A percentile compares a stretch with the other conserved stretches of the same genome.
These are phyloP conservation scores for silkworm (Bombyx mori) DNA, from an alignment of 1,140 invertebrate species.

Conservation along the genomic window DNA sequence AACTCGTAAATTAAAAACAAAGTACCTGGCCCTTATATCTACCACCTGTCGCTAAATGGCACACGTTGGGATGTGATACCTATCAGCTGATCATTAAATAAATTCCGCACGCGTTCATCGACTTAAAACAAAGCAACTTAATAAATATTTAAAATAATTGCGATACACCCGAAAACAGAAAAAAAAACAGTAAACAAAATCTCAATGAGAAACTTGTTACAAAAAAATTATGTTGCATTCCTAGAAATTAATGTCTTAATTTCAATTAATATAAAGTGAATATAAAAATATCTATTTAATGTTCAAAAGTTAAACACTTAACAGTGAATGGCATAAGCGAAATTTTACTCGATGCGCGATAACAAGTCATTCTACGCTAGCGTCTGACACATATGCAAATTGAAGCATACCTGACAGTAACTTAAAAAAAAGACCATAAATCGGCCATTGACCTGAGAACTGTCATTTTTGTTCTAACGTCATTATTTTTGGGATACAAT, in stretches of 20 bases:
- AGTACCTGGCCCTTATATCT: constrained; percentile 1
- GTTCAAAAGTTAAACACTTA: too few relatives aligned
- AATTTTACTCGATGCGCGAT: constrained; percentile 39
- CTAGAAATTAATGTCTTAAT: background rate
- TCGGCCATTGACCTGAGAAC: background rate
- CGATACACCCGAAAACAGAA: too few relatives aligned
- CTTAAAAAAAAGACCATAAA: too few relatives aligned
- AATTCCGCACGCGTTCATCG: constrained; percentile 32
- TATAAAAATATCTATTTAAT: too few relatives aligned
- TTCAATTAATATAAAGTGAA: too few relatives aligned
- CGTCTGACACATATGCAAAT: constrained; percentile 26
- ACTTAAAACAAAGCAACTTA: background rate
- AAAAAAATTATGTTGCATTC: background rate
- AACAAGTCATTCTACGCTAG: constrained; percentile 31
- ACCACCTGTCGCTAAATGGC: constrained; percentile 27
- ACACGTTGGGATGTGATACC: constrained; percentile 32
- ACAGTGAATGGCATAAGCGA: constrained; percentile 25
- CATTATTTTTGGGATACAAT: constrained; percentile 30
- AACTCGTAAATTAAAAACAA: background rate
- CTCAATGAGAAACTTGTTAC: background rate
- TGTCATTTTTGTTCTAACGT: background rate
- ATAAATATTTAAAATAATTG: too few relatives aligned
- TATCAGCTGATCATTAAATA: constrained; percentile 36
- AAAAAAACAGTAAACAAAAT: background rate
- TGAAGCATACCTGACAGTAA: constrained; percentile 12